These are phyloP conservation scores for Ceramica pisi DNA, from an alignment of 2,888 invertebrate species.

Conservation along the genomic window DNA sequence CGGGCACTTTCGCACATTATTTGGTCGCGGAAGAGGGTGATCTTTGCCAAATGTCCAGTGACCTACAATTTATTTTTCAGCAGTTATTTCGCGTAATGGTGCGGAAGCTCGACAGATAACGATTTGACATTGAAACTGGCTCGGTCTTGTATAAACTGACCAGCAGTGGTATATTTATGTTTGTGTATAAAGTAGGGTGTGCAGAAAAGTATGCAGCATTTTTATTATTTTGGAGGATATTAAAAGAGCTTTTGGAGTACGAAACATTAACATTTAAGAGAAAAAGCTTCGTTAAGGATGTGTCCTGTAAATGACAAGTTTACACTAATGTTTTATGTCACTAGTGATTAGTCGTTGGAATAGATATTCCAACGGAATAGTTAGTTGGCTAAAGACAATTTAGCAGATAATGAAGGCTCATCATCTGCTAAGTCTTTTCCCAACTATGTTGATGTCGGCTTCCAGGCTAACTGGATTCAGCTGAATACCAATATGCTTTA, in stretches of 20 bases:
- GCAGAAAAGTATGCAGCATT: slow-evolving; percentile 16
- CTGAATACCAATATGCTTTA: no score
- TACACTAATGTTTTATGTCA: no score
- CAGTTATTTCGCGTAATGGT: slow-evolving; percentile 33
- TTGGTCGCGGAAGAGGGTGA: slow-evolving; percentile 43
- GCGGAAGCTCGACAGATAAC: slow-evolving; percentile 55
- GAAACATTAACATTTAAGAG: no score
- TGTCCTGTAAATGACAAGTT: no score
- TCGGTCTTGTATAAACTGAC: slow-evolving; percentile 70
- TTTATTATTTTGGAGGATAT: neutral
- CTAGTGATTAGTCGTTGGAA: no score
- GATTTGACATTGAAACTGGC: slow-evolving; percentile 70
- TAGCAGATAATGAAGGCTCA: no score
- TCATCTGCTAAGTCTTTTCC: no score
- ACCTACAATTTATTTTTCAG: slow-evolving; percentile 50
- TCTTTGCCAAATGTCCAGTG: slow-evolving; percentile 50
- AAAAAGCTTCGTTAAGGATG: no score
- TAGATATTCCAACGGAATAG: no score
- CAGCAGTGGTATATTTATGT: slow-evolving; percentile 22
- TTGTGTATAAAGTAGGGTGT: slow-evolving; percentile 39
- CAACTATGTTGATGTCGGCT: no score
- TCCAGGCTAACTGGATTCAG: no score
- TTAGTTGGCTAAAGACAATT: no score
- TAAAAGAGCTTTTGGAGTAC: neutral
- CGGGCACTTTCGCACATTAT: slow-evolving; percentile 1